Base-by-base conservation (phyloP, 2,888 invertebrate genomes). In the Metalampra italica region DNA sequence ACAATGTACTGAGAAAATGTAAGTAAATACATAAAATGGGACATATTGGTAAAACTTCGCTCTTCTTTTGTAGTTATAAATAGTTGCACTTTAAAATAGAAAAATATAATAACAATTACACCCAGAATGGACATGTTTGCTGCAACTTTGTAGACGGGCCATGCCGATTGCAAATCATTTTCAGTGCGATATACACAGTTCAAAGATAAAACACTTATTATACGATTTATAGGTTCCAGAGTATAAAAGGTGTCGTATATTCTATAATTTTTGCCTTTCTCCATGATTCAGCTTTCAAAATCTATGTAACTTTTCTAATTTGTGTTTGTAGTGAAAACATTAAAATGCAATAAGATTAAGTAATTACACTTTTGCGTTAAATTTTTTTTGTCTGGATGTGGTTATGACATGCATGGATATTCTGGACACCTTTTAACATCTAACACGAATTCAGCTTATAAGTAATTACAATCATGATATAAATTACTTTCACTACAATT, bases 1-100 rank as follows among this genome's bases (percentile, higher is more conserved):
- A 62, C 5, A 5, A 54, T 30, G 29, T 66, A 69, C 39, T 62
- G 57, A 7, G 46, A 15, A 39, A 57, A 67, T 0, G 55, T 57
- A 0, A 62, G 1, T 5, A 59, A 43, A 39, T 39, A 39, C 1
- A 14, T 14, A 1, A 14, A 14, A 7, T 39, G 13, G 2, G 15
- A 13, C 7, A 39, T 1, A 39, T 14, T n/a, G 1, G 13, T 5
- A 14, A 39, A 39, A 9, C 4, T n/a, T 1, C 1, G 5, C 3
- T 1, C 14, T 7, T 39, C 15, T 13, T 3, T 7, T n/a, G 13
- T 13, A n/a, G 7, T 36, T n/a, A n/a, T n/a, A n/a, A n/a, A n/a
- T n/a, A n/a, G n/a, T n/a, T n/a, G 7, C 7, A 14, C 8, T 15
- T 39, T 39, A 3, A 39, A 39, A 39, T 39, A 39, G 1, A 39